Conservation (phyloP, 2,797 vertebrate species). For the Rhadinocentrus ornatus region DNA sequence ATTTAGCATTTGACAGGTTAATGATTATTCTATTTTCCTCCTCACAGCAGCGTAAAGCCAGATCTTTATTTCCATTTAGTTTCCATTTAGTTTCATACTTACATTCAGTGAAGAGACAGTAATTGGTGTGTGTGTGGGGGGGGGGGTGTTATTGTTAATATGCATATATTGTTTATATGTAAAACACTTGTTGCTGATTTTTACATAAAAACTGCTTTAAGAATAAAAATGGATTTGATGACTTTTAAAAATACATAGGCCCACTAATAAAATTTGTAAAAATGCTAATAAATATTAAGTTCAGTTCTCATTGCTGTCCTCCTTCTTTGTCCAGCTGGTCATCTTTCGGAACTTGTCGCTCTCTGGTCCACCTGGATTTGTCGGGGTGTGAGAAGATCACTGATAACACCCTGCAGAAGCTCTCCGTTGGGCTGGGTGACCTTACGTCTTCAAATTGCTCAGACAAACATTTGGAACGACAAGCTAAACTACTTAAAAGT, state of each 20-base stretch:
- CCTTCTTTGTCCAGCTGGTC: constrained; percentile 84
- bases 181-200: too few species aligned
- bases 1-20: constrained; percentile 96
- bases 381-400: constrained; percentile 97
- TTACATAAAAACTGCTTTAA: too few species aligned
- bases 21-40: background rate
- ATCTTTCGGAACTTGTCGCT: constrained; percentile 86
- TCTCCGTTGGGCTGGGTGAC: constrained; percentile 90
- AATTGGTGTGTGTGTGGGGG: too few species aligned
- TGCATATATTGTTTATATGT: too few species aligned
- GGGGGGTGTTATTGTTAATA: too few species aligned
- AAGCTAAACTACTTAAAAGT: constrained; percentile 79
- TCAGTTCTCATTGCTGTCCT: background rate
- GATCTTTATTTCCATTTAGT: background rate
- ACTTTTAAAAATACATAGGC: background rate
- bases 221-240: too few species aligned
- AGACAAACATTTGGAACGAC: constrained; percentile 79
- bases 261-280: background rate
- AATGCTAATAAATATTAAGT: background rate
- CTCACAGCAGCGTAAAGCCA: background rate
- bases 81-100: background rate
- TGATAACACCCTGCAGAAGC: constrained; percentile 88
- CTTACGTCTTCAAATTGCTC: constrained; percentile 71
- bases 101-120: too few species aligned
- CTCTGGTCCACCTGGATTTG: constrained; percentile 92